Base-by-base conservation (phyloP, 2,797 vertebrate genomes). In the Mastacembelus armatus region DNA sequence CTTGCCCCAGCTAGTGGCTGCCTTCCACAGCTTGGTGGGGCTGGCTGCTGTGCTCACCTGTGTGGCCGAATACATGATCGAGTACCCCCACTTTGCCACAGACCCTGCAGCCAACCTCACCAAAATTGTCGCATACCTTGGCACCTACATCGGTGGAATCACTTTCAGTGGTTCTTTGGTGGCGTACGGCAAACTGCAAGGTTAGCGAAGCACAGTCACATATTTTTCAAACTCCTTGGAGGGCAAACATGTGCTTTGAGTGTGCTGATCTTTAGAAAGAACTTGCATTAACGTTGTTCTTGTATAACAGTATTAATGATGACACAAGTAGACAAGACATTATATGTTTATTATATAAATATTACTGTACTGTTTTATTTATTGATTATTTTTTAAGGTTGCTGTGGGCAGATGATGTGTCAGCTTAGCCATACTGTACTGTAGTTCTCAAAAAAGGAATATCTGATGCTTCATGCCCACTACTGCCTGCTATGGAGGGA, bases 11-110 rank as follows among this genome's bases (percentile, higher is more conserved):
- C 90, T 95, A 69, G 93, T 95, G 69, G 93, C 94, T 27, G 93
- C 93, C 43, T 96, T 98, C 92, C 95, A 95, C 87, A 93, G 93
- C 88, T 83, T 95, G 90, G 91, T 93, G 66, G 90, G 86, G 3
- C 81, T 95, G 89, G 93, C 94, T 10, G 94, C 93, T 2, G 85
- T 94, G 77, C 85, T 94, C 66, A 92, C 89, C 38, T 92, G 92
- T 51, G 74, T 93, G 80, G 93, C 93, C 0, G 86, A 95, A 66
- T 93, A 91, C 16, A 90, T 92, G 91, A 89, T 92, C 7, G 93
- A 96, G 85, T 92, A 94, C 72, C 94, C 93, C 32, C 90, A 93
- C 86, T 94, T 95, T 1, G 92, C 91, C 69, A 80, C 91, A 0
- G 89, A 93, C 66, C 92, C 92, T 1, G 90, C 94, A 2, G 94